Evolutionary conservation across 2,888 invertebrate species (phyloP), one percentile per base, ranked within the genome.

Genomic region (Gymnoscelis rufifasciata): DNA sequence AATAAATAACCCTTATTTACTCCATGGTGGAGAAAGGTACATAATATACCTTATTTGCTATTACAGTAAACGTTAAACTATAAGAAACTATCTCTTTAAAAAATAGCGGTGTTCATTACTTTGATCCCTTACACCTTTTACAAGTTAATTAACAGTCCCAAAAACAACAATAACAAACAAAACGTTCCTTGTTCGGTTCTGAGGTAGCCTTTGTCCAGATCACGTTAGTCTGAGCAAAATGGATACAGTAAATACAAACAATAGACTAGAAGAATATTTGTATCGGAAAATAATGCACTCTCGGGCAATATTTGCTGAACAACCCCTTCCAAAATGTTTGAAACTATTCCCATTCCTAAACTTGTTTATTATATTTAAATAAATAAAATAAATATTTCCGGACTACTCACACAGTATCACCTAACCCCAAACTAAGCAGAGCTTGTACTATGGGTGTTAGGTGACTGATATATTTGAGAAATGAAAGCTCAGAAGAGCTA

Each of bases 121-220:
- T 30, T 6, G 13, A 30, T 14, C 15, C 14, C 14, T 33, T 14
- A 14, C 31, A 15, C 31, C 31, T 33, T 31, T 33, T 14, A 33
- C 31, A n/a, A 33, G 24, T 37, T 13, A 33, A 33, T 33, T 33
- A 15, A 15, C 31, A 33, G 14, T 33, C 14, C n/a, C 31, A 14
- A 33, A 13, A 33, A 15, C 14, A 33, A 33, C 19, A 35, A 35
- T 23, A n/a, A 15, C 10, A 19, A 24, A 33, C 31, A 38, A 35
- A 47, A 31, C 28, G 27, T 29, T 38, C 11, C 40, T 46, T 47
- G 38, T 43, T 39, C 28, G 28, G 30, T 15, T 23, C 23, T 30
- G 44, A 23, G 40, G 24, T 8, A n/a, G 14, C 38, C 30, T 26
- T 38, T 28, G 29, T 41, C 43, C 38, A 27, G 45, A 45, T 38